Evolutionary conservation across 2,797 vertebrate species (phyloP).

Genomic region (Rhodeus uyekii): DNA sequence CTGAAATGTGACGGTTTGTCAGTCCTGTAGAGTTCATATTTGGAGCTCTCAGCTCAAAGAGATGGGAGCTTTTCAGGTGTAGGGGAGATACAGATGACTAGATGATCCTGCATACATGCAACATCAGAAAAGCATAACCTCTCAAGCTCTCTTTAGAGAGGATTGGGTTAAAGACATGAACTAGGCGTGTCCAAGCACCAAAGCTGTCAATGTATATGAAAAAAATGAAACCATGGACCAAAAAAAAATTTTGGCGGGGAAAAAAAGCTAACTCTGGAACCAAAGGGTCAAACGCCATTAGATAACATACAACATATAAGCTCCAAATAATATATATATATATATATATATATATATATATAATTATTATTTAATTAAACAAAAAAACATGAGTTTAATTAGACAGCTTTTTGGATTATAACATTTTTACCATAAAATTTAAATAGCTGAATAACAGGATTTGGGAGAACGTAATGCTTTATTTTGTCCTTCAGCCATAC

Average conservation of each 20-base stretch:
- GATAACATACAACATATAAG: not conserved
- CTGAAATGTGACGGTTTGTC: conserved; percentile 19
- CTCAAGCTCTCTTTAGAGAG: not conserved
- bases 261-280: not conserved
- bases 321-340: too few species aligned
- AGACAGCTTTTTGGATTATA: too few species aligned
- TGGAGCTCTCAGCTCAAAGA: not conserved
- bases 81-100: not conserved
- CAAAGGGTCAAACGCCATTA: not conserved
- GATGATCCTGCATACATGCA: not conserved
- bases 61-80: not conserved
- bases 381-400: too few species aligned
- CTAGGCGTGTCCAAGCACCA: not conserved
- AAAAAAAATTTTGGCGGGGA: not conserved
- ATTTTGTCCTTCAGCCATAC: too few species aligned
- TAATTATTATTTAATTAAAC: too few species aligned
- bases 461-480: too few species aligned
- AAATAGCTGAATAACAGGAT: too few species aligned
- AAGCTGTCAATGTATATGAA: not conserved
- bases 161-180: conserved; percentile 3
- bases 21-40: not conserved
- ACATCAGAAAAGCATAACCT: not conserved
- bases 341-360: too few species aligned
- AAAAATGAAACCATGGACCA: not conserved
- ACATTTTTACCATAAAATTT: too few species aligned